Conservation (phyloP, 2,888 invertebrate species). For the Pandemis heparana region DNA sequence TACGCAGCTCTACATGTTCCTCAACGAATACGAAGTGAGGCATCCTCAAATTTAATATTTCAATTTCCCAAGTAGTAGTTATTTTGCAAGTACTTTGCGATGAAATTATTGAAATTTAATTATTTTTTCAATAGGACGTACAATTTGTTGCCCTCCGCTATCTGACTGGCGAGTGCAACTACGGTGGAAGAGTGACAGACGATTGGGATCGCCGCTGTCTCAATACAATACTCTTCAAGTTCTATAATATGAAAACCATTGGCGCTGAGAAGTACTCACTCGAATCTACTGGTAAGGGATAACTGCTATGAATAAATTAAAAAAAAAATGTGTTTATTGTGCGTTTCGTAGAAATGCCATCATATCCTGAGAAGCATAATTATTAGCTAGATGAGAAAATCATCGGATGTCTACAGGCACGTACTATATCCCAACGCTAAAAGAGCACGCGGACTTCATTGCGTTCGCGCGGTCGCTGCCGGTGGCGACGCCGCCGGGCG, state of each 20-base stretch:
- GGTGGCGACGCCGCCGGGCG: constrained; percentile 91
- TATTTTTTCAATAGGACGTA: constrained; percentile 82
- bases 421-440: constrained; percentile 90
- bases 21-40: constrained; percentile 90
- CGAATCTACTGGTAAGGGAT: constrained; percentile 86
- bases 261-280: constrained; percentile 87
- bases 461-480: constrained; percentile 90
- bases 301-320: not conserved
- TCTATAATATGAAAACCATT: constrained; percentile 90
- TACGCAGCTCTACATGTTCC: constrained; percentile 94
- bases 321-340: not conserved
- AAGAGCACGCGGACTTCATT: constrained; percentile 90
- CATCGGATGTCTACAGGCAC: constrained; percentile 70
- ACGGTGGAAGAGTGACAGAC: constrained; percentile 98
- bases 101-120: not conserved
- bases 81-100: no score
- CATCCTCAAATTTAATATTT: not conserved
- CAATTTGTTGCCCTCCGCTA: constrained; percentile 95
- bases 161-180: constrained; percentile 97
- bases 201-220: constrained; percentile 97
- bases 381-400: not conserved
- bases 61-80: no score
- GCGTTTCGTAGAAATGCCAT: not conserved
- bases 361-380: not conserved
- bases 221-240: constrained; percentile 92